A percentile compares a stretch with the other conserved stretches of the same genome.
Evolutionary conservation across 2,888 invertebrate species (phyloP).

Genomic region (Ophonus ardosiacus): DNA sequence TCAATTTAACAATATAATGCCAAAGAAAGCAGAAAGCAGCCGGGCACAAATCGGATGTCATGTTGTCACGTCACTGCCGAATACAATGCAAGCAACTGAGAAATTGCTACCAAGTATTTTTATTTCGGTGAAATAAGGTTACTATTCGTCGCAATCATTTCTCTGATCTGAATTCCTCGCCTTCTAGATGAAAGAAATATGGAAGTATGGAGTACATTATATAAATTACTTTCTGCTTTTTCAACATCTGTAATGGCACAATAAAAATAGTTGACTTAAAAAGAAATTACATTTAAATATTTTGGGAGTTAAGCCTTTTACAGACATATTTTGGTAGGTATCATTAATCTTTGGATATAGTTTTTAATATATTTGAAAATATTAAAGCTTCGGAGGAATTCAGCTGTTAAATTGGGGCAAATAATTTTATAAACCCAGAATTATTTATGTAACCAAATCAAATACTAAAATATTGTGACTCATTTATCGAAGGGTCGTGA

Average conservation of each 20-base stretch:
- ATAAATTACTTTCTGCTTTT: background rate
- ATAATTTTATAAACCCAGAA: too few species aligned
- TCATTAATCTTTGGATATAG: too few species aligned
- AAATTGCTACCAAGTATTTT: conserved; percentile 47
- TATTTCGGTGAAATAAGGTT: conserved; percentile 32
- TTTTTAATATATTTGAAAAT: too few species aligned
- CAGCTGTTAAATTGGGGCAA: too few species aligned
- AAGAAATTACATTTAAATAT: background rate
- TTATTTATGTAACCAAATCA: too few species aligned
- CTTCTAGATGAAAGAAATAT: background rate
- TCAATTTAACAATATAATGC: conserved; percentile 57
- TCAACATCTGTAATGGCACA: background rate
- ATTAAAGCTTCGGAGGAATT: too few species aligned
- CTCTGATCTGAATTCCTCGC: background rate
- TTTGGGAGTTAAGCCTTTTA: too few species aligned
- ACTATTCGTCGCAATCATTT: background rate
- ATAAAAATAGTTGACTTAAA: background rate
- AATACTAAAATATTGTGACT: too few species aligned
- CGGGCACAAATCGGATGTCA: conserved; percentile 59
- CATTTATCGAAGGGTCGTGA: too few species aligned
- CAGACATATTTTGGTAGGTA: too few species aligned
- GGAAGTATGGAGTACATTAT: background rate
- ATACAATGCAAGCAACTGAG: conserved; percentile 36
- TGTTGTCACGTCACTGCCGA: conserved; percentile 47
- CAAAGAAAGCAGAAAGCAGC: conserved; percentile 38